Evolutionary conservation across 1,140 invertebrate species (phyloP).

Genomic region (Sesamia nonagrioides): DNA sequence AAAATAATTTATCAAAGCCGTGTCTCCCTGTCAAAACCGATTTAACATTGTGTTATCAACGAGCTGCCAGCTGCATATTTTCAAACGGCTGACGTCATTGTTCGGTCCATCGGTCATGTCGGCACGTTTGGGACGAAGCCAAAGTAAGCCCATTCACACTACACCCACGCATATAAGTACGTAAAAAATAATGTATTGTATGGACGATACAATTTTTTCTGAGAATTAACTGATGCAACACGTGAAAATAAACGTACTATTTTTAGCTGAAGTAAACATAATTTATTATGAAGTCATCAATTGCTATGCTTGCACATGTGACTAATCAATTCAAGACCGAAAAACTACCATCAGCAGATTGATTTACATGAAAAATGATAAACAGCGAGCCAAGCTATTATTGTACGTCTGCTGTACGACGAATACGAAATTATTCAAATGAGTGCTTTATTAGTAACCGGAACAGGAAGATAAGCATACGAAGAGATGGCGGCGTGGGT

Average conservation of each 20-base stretch:
- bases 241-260: background rate
- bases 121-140: constrained; percentile 79
- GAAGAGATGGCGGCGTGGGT: constrained; percentile 55
- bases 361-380: constrained; percentile 18
- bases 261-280: constrained; percentile 16
- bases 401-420: constrained; percentile 13
- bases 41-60: constrained; percentile 50
- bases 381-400: background rate
- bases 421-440: constrained; percentile 44
- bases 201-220: constrained; percentile 25
- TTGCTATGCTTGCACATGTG: constrained; percentile 11
- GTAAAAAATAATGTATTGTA: constrained; percentile 67
- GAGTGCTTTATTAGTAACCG: constrained; percentile 63
- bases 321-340: constrained; percentile 34
- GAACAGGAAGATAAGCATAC: constrained; percentile 72
- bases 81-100: constrained; percentile 72
- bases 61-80: constrained; percentile 58
- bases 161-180: constrained; percentile 62
- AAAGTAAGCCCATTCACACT: constrained; percentile 83
- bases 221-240: background rate
- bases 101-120: constrained; percentile 52
- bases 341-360: constrained; percentile 26
- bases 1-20: constrained; percentile 35
- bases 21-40: constrained; percentile 37
- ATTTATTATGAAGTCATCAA: constrained; percentile 25